Evolutionary conservation across 2,113 vertebrate species (phyloP), one percentile per base, ranked within the genome.

Genomic region (Podarcis muralis): DNA sequence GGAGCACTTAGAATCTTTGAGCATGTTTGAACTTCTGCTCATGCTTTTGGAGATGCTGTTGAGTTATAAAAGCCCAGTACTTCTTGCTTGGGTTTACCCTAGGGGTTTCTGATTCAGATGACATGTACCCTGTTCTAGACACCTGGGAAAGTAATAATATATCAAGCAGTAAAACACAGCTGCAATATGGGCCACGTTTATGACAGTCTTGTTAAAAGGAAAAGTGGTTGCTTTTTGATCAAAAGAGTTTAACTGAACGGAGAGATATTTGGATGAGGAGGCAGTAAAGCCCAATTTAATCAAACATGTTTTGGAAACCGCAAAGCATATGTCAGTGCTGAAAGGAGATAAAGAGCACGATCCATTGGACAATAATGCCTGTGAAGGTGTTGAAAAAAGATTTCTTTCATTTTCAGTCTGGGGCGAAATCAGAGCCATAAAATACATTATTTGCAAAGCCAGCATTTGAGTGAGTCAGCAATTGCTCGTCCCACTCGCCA

Each of bases 81-180:
- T 89, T 91, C 12, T 76, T 88, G 43, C 25, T 86, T 93, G 57
- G 81, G 16, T 87, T 74, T 93, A 83, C 81, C 77, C 59, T 22
- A 22, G 68, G 66, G 66, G 85, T 48, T 92, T 87, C 91, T 81
- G 71, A 91, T 93, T 93, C 81, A 83, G 23, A 40, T 87, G 75
- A 88, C 68, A 89, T 77, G 65, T 90, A 85, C 37, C 30, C 87
- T 93, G 86, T 83, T 82, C 84, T 37, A 88, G 92, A 91, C 90
- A 95, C 90, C 93, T 96, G 94, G 92, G 93, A 96, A 96, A 93
- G 78, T 35, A 90, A 84, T 93, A 96, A 92, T 32, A 87, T 80
- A 0, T 0, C 74, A 83, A 87, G 91, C 80, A 79, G 86, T 87
- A 89, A 94, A 94, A 91, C 83, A 69, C 94, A 95, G 93, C 93